Evolutionary conservation across 1,140 invertebrate species (phyloP), one percentile per base, ranked within the genome.

Genomic region (Brachionus calyciflorus): DNA sequence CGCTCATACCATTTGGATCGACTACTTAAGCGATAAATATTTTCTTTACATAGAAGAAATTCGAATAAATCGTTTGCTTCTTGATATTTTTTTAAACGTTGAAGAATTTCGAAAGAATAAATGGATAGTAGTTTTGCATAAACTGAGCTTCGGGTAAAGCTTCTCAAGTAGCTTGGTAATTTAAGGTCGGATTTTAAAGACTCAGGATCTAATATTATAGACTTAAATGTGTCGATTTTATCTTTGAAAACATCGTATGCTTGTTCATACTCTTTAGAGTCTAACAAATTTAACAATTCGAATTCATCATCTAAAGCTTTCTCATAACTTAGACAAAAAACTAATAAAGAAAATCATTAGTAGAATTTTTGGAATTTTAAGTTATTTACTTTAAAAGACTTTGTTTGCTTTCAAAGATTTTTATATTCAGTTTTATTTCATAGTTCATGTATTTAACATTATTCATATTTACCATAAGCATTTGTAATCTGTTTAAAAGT

Each of bases 1-100:
- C 88, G 79, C 77, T 88, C 87, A 80, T 82, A 88, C 87, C 87
- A 88, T 28, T 84, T 81, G 10, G 87, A 88, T 33, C 86, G 80
- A 77, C 86, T 85, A 49, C 85, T 81, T 24, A 78, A 76, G 49
- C 83, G 81, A 78, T 87, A 86, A 0, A 83, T 78, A 1, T 80
- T 78, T 80, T 88, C 87, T 0, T 55, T 75, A 10, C 51, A 55
- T 26, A 89, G 80, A 3, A 88, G 79, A 37, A 82, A 78, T 40
- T 82, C 77, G 4, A 88, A 79, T n/a, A 85, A 78, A 17, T 81
- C 76, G 51, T 87, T 84, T n/a, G 87, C 88, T 68, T 81, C 81
- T 14, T 78, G 65, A 77, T 87, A 88, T 4, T 85, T 78, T 78
- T 83, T 85, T 5, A 83, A 70, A 37, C 83, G 83, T 78, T 88